Base-by-base conservation (phyloP, 2,888 invertebrate species). In the Ophion costatus region DNA sequence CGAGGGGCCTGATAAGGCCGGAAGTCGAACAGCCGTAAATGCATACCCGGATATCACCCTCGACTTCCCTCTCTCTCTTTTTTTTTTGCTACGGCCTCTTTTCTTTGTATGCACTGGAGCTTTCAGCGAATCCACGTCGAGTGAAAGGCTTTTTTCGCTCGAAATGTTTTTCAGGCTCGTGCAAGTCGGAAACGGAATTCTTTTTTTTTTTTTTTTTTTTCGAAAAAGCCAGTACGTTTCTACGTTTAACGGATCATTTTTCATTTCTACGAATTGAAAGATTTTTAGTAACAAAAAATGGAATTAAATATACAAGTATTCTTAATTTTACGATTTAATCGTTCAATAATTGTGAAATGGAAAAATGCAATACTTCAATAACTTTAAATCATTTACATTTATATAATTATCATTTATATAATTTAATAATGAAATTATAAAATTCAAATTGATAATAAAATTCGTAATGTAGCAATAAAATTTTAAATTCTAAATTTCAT, bases 21-120 rank as follows among this genome's bases (percentile, higher is more conserved):
- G 76, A 82, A 77, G 76, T 77, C 66, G 77, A 59, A 64, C 57
- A 82, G 71, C 70, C 82, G 76, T 77, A 82, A 82, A 82, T 77
- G 82, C 51, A 14, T 51, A 51, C 51, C 14, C 51, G 17, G 51
- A 51, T 17, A 51, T 51, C 14, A 17, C 5, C 17, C 81, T 76
- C 81, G 76, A 82, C 24, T 63, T 20, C 10, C 11, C 14, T 45
- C 45, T 0, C 51, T 51, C 5, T 51, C n/a, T 17, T 5, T 51
- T 51, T 51, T 51, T 51, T 51, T 51, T 51, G 38, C 17, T n/a
- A 14, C 51, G 5, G 17, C 17, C 51, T 51, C 51, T 38, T 38
- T 29, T 38, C 38, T 38, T 9, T 51, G 14, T 17, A 51, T 14
- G 51, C 17, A 51, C 51, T 14, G 51, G 14, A 17, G 51, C 14